Percentiles rank a stretch among this genome's conserved stretches.
Conservation (phyloP, 2,797 vertebrate species). For the Pipistrellus kuhlii region DNA sequence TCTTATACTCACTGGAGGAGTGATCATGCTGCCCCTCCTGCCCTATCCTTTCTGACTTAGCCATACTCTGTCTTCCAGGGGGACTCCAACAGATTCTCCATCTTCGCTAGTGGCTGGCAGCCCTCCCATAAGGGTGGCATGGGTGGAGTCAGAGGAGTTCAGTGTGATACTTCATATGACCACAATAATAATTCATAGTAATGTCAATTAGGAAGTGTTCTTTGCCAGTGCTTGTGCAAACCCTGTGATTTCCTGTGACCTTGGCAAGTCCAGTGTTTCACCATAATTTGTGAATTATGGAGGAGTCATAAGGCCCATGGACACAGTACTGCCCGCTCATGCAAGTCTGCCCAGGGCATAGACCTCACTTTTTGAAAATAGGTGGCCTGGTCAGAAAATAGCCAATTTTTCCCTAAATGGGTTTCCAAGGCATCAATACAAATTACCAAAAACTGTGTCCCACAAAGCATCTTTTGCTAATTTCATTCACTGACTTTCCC, state of each 20-base stretch:
- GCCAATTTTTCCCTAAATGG: constrained; percentile 45
- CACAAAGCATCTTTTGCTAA: constrained; percentile 56
- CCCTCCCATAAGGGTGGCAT: background rate
- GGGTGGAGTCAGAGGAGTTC: constrained; percentile 39
- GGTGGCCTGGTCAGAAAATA: constrained; percentile 50
- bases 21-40: background rate
- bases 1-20: background rate
- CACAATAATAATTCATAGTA: constrained; percentile 60
- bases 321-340: constrained; percentile 4
- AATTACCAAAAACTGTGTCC: constrained; percentile 33
- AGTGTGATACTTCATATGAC: constrained; percentile 59
- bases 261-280: constrained; percentile 61
- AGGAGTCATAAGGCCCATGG: constrained; percentile 1
- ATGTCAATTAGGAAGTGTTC: constrained; percentile 61
- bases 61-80: constrained; percentile 1
- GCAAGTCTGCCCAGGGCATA: constrained; percentile 46
- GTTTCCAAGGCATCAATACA: constrained; percentile 57
- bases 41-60: background rate
- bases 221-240: constrained; percentile 11
- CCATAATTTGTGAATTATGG: constrained; percentile 62
- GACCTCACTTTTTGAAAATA: constrained; percentile 57
- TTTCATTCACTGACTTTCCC: constrained; percentile 53
- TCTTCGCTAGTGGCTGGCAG: constrained; percentile 56
- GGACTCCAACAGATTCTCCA: background rate
- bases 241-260: constrained; percentile 71